Base-by-base conservation (phyloP, 1,140 invertebrate species). In the Hycleus cichorii region DNA sequence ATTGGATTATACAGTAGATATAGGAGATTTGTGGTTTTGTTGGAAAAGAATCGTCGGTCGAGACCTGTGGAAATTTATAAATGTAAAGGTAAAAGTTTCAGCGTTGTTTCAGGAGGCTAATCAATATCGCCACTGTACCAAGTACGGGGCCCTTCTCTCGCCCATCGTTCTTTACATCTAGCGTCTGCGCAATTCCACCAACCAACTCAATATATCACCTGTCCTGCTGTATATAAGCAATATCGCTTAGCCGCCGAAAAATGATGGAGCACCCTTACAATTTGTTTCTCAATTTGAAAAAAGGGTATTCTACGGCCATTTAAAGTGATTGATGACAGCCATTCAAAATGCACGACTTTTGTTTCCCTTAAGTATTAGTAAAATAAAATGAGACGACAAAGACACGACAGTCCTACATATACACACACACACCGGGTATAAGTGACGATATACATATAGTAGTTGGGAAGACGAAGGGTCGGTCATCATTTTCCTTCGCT, bases 341-440 rank as follows among this genome's bases (percentile, higher is more conserved):
- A 49, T 57, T 61, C 57, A 61, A 61, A 61, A 61, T 61, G 59
- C 59, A 61, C 59, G 55, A 61, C 54, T 61, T 61, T 61, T 61
- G 59, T 61, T 61, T 61, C 59, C 59, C 11, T 42, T 49, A 49
- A 49, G 54, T 53, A 57, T 53, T 51, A 61, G 50, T 47, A 57
- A 54, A 55, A 55, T 39, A 32, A 32, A 32, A 32, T 7, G 7
- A 32, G 32, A 32, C 32, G 32, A 32, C 32, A 32, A 32, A 4
- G 32, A 32, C 27, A 32, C 27, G 27, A 32, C 32, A 32, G 32
- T 32, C 1, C 18, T 18, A 11, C 42, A 4, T 11, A 11, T 46
- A 24, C 26, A 12, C 26, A 46, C 9, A 24, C 26, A 12, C 26
- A 46, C 9, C 7, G 42, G 42, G 18, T 44, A 18, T 44, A 44